Conservation (phyloP, 37 sponge, comb jelly and placozoan species). For the Cliona cf. orientalis region DNA sequence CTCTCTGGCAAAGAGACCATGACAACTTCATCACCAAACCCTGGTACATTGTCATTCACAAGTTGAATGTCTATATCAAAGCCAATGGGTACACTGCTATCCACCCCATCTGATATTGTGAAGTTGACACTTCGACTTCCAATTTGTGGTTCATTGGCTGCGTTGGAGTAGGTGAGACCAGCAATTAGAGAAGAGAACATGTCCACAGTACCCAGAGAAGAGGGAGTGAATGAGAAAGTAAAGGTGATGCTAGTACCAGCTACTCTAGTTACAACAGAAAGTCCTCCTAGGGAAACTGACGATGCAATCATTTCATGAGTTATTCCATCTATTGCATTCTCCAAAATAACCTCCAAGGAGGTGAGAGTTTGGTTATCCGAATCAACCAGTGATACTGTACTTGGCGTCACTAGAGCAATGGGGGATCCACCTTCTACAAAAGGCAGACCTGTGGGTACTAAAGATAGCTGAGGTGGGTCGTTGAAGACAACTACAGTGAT, state of each 20-base stretch:
- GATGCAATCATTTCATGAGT: conserved; percentile 12
- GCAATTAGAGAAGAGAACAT: conserved; percentile 21
- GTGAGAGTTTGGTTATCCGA: conserved; percentile 43
- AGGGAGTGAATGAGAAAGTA: conserved; percentile 26
- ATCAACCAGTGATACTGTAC: conserved; percentile 36
- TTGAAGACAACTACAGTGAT: conserved; percentile 45
- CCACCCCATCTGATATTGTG: conserved; percentile 42
- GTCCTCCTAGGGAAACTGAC: neutral
- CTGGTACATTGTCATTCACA: conserved; percentile 42
- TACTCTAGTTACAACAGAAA: neutral
- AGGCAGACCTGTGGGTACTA: neutral
- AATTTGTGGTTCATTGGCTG: conserved; percentile 44
- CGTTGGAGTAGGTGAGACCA: conserved; percentile 53
- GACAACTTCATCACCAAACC: neutral
- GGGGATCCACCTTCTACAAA: conserved; percentile 49
- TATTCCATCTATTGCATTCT: conserved; percentile 31
- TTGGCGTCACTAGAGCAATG: conserved; percentile 24
- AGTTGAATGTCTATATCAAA: conserved; percentile 9
- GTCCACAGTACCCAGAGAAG: conserved; percentile 16
- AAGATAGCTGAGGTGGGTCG: conserved; percentile 51
- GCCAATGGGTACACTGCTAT: neutral
- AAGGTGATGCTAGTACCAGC: neutral
- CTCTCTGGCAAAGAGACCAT: conserved; percentile 10
- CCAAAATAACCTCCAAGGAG: conserved; percentile 18
- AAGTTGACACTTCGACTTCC: conserved; percentile 33